Evolutionary conservation across 2,113 vertebrate genomes (phyloP).

Genomic region (Panthera tigris): DNA sequence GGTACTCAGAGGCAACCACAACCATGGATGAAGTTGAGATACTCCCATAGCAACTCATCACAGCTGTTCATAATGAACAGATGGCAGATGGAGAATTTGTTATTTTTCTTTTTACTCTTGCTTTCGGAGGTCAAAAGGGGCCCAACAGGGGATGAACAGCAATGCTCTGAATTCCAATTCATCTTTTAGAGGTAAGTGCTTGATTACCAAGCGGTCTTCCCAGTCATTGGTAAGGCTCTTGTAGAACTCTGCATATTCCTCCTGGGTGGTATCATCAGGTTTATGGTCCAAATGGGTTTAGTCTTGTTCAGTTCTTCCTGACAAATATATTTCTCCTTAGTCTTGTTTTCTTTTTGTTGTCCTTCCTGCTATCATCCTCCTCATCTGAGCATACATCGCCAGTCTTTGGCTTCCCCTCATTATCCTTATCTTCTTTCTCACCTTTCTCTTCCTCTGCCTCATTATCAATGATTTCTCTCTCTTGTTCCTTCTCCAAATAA

Average conservation of each 20-base stretch:
- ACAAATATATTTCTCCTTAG: slow-evolving; percentile 88
- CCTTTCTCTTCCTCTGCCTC: slow-evolving; percentile 90
- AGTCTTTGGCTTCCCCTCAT: slow-evolving; percentile 91
- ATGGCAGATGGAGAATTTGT: slow-evolving; percentile 93
- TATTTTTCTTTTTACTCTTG: slow-evolving; percentile 98
- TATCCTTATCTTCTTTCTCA: slow-evolving; percentile 85
- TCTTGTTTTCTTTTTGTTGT: slow-evolving; percentile 82
- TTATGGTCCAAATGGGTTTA: slow-evolving; percentile 91
- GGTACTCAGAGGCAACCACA: slow-evolving; percentile 93
- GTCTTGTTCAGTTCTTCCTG: slow-evolving; percentile 52
- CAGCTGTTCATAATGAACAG: slow-evolving; percentile 98
- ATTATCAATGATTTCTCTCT: slow-evolving; percentile 93
- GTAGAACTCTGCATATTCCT: slow-evolving; percentile 94
- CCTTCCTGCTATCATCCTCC: slow-evolving; percentile 87
- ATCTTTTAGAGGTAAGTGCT: slow-evolving; percentile 93
- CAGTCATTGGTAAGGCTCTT: slow-evolving; percentile 94
- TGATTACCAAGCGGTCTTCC: slow-evolving; percentile 92
- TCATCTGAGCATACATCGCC: slow-evolving; percentile 92
- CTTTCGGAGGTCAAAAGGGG: slow-evolving; percentile 96
- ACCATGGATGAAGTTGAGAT: slow-evolving; percentile 85
- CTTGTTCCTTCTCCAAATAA: slow-evolving; percentile 90
- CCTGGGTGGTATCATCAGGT: slow-evolving; percentile 92
- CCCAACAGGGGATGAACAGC: slow-evolving; percentile 92
- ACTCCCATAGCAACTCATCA: slow-evolving; percentile 94
- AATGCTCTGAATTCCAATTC: slow-evolving; percentile 93